Conservation (phyloP, 2,797 vertebrate species). For the Bovichtus variegatus region DNA sequence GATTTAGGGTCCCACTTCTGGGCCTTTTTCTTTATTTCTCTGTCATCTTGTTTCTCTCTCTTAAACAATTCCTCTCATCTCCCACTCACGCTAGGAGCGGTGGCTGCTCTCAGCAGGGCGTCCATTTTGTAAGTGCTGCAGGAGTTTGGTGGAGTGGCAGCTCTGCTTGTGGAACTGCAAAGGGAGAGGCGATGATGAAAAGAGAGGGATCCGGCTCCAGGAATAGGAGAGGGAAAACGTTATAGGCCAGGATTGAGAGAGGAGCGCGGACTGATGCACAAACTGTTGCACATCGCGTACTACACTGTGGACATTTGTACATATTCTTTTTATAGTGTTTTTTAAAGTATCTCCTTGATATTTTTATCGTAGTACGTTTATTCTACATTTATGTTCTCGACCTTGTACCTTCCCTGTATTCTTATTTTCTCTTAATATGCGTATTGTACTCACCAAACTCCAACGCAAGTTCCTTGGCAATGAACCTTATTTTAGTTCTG, state of each 20-base stretch:
- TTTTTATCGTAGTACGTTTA: too few relatives aligned
- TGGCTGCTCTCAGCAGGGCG: conserved; percentile 68
- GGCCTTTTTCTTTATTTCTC: conserved; percentile 18
- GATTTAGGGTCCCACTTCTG: conserved; percentile 42
- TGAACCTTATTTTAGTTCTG: background rate
- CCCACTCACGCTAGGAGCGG: conserved; percentile 61
- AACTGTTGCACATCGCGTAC: too few relatives aligned
- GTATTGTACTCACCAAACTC: too few relatives aligned
- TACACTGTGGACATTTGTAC: too few relatives aligned
- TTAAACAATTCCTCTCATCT: conserved; percentile 53
- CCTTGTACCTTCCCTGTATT: too few relatives aligned
- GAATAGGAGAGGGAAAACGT: conserved; percentile 8
- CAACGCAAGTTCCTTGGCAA: too few relatives aligned
- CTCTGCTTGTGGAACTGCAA: conserved; percentile 27
- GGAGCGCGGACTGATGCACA: too few relatives aligned
- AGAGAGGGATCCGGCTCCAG: background rate
- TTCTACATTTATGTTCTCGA: too few relatives aligned
- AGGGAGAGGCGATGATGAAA: conserved; percentile 45
- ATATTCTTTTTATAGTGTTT: too few relatives aligned
- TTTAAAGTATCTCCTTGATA: too few relatives aligned
- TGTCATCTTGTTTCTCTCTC: conserved; percentile 43
- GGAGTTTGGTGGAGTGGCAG: conserved; percentile 63
- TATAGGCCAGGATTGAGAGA: conserved; percentile 5
- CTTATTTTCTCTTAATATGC: too few relatives aligned
- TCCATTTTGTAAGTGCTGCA: conserved; percentile 70